These are phyloP conservation scores for Ceramica pisi DNA, from an alignment of 2,888 invertebrate genomes.

Conservation along the genomic window DNA sequence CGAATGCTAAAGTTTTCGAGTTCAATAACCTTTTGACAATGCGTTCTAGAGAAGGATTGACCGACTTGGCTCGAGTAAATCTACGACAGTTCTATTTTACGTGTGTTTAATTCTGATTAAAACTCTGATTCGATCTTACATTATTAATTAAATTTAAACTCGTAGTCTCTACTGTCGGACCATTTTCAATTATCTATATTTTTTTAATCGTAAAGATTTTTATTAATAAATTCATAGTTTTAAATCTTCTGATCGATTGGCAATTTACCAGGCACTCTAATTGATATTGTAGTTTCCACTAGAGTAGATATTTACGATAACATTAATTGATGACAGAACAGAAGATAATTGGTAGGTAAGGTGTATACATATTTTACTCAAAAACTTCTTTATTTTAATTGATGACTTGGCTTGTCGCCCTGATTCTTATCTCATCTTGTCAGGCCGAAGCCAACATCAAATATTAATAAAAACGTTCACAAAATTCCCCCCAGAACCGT, in stretches of 20 bases:
- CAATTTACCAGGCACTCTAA: background rate
- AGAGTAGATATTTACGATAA: too few relatives aligned
- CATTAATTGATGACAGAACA: too few relatives aligned
- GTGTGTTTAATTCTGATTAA: background rate
- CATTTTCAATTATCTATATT: background rate
- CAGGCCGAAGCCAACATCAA: background rate
- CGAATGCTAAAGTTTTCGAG: slow-evolving; percentile 42
- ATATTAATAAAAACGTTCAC: background rate
- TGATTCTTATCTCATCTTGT: too few relatives aligned
- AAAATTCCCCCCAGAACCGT: background rate
- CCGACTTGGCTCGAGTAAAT: slow-evolving; percentile 50
- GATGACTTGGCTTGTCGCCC: too few relatives aligned
- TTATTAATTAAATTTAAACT: background rate
- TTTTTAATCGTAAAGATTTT: too few relatives aligned
- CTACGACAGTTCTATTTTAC: slow-evolving; percentile 26
- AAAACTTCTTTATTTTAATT: too few relatives aligned
- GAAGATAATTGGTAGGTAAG: too few relatives aligned
- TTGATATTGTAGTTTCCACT: background rate
- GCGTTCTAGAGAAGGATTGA: slow-evolving; percentile 34
- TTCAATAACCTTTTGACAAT: slow-evolving; percentile 56
- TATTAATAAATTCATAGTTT: too few relatives aligned
- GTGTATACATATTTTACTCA: too few relatives aligned
- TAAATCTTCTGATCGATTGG: background rate
- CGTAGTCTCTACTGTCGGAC: background rate
- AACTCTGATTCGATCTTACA: background rate